Evolutionary conservation across 2,797 vertebrate genomes (phyloP), one percentile per base, ranked within the genome.

Genomic region (Hirundo rustica): DNA sequence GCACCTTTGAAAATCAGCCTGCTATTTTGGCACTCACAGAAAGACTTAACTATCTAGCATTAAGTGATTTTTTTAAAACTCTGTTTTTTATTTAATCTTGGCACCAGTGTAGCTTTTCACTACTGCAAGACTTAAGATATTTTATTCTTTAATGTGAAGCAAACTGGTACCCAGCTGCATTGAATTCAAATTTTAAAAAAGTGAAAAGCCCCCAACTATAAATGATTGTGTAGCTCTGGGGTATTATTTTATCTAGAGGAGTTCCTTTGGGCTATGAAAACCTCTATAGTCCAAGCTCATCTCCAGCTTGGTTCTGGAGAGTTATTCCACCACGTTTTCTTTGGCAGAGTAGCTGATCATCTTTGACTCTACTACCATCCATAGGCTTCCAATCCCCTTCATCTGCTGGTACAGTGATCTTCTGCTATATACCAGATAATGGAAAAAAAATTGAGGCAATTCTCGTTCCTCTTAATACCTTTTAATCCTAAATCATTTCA

Each of bases 1-100:
- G 83, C 92, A 89, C 51, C 77, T 91, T 87, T 96, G 92, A 93
- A 95, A 94, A 91, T 64, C 89, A 91, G 66, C 15, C 15, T 78
- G 29, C 85, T 92, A 77, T 94, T 94, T 93, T 92, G 62, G 87
- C 62, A 75, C 16, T 72, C 23, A 27, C 32, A 62, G 68, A 75
- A 88, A 81, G 76, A 32, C 72, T 68, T 85, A 51, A 26, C 76
- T 75, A 72, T 89, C 57, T 68, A 92, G 68, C 61, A 85, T 85
- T 55, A 92, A 88, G 54, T 30, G 16, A 22, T 77, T 53, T 86
- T 45, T 54, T 38, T n/a, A 6, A 15, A 34, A 85, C 71, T 75
- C 38, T 0, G 1, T 76, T 93, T 94, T 65, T 76, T 93, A 29
- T 95, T 89, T 93, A 93, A 72, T 85, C 66, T 92, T 91, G 54